Evolutionary conservation across 2,113 vertebrate genomes (phyloP), one percentile per base, ranked within the genome.

Genomic region (Rostratula benghalensis): DNA sequence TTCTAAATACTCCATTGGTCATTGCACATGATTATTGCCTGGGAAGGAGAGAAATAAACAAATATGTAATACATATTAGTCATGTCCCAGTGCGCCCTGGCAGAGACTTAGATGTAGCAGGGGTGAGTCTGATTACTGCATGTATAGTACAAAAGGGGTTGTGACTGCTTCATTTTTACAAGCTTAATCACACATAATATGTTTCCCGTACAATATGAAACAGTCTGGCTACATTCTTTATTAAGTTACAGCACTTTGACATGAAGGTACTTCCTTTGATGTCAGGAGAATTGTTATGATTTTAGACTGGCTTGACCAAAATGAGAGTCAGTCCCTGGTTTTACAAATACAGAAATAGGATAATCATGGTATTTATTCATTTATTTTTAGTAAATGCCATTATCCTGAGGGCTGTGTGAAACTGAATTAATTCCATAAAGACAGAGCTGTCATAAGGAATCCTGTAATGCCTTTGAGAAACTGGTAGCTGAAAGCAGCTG

Each of bases 341-440:
- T 68, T 60, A 64, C 25, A 96, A 89, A 88, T 67, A 71, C 10
- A 88, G 70, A 90, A 92, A 86, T 67, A 83, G 33, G 87, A 87
- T 83, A 89, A 89, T 51, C 13, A 64, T 85, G n/a, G 1, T 79
- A 45, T 69, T 90, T 83, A 75, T 67, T 81, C 0, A 20, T 74
- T 91, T 93, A 89, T 87, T 95, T 95, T 95, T 83, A 83, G 79
- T 45, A 86, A 89, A 87, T 68, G 11, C 2, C 28, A 60, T 81
- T 92, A 75, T 79, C 73, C 69, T 56, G 43, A 60, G 30, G 67
- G 46, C 13, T 81, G 19, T 63, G 28, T 73, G 85, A 87, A 90
- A 86, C 21, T 31, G 35, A 78, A 75, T 85, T 87, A 79, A 87
- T 85, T 73, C 39, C 3, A 3, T 64, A 70, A 80, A 85, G 54